Conservation (phyloP, 2,888 invertebrate species). For the Drosophila affinis region DNA sequence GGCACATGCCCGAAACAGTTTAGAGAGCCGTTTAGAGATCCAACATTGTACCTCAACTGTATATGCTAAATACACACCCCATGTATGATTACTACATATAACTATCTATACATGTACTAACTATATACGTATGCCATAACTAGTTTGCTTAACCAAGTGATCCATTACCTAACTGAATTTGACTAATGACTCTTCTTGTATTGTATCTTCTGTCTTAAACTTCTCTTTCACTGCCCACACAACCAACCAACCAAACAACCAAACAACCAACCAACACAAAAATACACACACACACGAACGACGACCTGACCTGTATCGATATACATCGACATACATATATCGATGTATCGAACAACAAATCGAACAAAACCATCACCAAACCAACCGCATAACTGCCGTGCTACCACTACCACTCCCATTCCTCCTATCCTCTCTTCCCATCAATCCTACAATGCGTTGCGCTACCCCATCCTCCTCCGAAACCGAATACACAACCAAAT, state of each 20-base stretch:
- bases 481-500: too few relatives aligned
- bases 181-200: conserved; percentile 77
- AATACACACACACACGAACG: conserved; percentile 30
- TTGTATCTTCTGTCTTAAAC: conserved; percentile 77
- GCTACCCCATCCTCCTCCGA: too few relatives aligned
- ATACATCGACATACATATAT: conserved; percentile 40
- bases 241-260: conserved; percentile 28
- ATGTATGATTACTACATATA: conserved; percentile 29
- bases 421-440: not conserved
- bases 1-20: not conserved
- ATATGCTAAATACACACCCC: conserved; percentile 30
- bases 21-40: conserved; percentile 12
- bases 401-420: conserved; percentile 53
- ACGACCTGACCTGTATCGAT: conserved; percentile 64
- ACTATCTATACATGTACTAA: conserved; percentile 49
- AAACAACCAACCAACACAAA: conserved; percentile 24
- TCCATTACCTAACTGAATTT: conserved; percentile 66
- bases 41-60: conserved; percentile 3
- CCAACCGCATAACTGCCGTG: conserved; percentile 55
- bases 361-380: conserved; percentile 27
- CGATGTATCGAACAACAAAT: conserved; percentile 4
- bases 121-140: conserved; percentile 55
- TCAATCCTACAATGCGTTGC: not conserved
- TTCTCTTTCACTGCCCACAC: conserved; percentile 76
- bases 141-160: conserved; percentile 69